Conservation (phyloP, 2,888 invertebrate species). For the Andrena chrysosceles region DNA sequence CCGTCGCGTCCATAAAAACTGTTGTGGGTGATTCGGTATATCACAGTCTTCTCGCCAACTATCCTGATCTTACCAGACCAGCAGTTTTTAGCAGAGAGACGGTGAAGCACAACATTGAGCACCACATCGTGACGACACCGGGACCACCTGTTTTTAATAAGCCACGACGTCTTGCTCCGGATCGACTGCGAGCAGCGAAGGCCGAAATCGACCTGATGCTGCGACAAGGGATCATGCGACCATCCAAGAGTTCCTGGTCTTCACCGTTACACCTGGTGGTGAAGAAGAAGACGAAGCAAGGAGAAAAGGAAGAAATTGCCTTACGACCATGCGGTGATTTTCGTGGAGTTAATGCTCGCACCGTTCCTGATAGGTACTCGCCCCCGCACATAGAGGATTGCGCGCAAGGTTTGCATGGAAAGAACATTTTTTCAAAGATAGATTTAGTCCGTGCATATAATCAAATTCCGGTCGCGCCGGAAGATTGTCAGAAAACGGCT, state of each 20-base stretch:
- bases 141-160: neutral
- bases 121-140: neutral
- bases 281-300: too few relatives aligned
- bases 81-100: neutral
- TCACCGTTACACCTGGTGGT: constrained; percentile 78
- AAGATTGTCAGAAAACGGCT: constrained; percentile 74
- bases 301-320: constrained; percentile 65
- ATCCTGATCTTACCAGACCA: neutral
- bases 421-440: neutral
- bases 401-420: neutral
- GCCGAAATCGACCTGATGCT: constrained; percentile 58
- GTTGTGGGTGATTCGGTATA: neutral
- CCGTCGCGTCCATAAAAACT: neutral
- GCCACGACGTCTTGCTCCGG: neutral
- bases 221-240: constrained; percentile 80
- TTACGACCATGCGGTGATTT: constrained; percentile 72
- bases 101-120: neutral
- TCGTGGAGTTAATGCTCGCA: constrained; percentile 69
- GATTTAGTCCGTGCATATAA: neutral
- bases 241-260: constrained; percentile 81
- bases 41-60: neutral
- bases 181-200: neutral
- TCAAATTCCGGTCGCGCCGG: constrained; percentile 52
- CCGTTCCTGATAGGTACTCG: constrained; percentile 44
- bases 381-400: neutral